Base-by-base conservation (phyloP, 2,888 invertebrate genomes). In the Zeuzera pyrina region DNA sequence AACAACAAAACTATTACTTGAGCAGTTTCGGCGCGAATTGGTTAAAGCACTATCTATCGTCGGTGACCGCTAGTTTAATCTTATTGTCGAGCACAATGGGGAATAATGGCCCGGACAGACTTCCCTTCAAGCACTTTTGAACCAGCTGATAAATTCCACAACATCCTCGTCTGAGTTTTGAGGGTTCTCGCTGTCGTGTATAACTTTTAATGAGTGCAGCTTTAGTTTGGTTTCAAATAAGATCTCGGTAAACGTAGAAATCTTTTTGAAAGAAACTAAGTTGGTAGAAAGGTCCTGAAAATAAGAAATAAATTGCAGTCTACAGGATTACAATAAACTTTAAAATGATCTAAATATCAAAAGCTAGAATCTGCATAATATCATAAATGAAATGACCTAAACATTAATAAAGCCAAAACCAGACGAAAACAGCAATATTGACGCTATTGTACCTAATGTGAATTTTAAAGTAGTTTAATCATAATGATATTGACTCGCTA, bases 1-100 rank as follows among this genome's bases (percentile, higher is more conserved):
- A 79, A 79, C 77, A 81, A 78, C 78, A 74, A 72, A 78, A 77
- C 72, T 77, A 74, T 72, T 76, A 72, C 68, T 66, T 65, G 66
- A 69, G 62, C 60, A 62, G 60, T 68, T 61, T 63, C 52, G 52
- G 55, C 57, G 63, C 67, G 68, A 73, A 69, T 73, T 66, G 67
- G 60, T 65, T 64, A 62, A 54, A 52, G 48, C 53, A 52, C 55
- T 66, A 60, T 62, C 62, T 60, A 32, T 62, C 54, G 57, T 48
- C 49, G 52, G 47, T 34, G 57, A 54, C 50, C 62, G 56, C 61
- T 59, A 64, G 70, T 74, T 76, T 69, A 71, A 71, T 76, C 70
- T 74, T 69, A 77, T 76, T 77, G 67, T 70, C 58, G 59, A 65
- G 62, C 65, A 72, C 70, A 74, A 73, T 68, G 52, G 68, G 54